Percentiles rank a stretch among this genome's conserved stretches.
These are phyloP conservation scores for Pharmacophagus antenor DNA, from an alignment of 2,888 invertebrate genomes.

Conservation along the genomic window DNA sequence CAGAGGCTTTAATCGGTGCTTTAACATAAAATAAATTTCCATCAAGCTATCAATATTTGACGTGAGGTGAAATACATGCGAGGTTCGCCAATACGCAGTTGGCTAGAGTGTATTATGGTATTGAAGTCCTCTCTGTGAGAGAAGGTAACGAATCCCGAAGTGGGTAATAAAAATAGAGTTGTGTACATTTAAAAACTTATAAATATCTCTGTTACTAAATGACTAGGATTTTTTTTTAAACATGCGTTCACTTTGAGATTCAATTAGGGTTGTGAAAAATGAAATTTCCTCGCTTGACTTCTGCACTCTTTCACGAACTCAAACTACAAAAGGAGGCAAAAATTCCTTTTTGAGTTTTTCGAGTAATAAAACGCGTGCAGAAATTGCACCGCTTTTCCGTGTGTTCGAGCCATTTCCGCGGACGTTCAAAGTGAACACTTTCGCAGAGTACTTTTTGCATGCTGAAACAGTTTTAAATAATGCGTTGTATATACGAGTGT, in stretches of 20 bases:
- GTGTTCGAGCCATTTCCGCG: conserved; percentile 25
- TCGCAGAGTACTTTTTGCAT: conserved; percentile 19
- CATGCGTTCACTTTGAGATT: neutral
- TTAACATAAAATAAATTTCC: too few species aligned
- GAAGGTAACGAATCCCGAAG: too few species aligned
- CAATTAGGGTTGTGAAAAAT: neutral
- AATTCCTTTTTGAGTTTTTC: conserved; percentile 22
- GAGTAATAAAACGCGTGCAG: conserved; percentile 25
- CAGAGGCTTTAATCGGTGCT: too few species aligned
- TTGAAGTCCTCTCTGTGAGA: too few species aligned
- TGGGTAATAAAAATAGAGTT: too few species aligned
- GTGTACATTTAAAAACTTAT: too few species aligned
- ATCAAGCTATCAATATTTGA: too few species aligned
- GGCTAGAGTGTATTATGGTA: too few species aligned
- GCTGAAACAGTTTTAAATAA: conserved; percentile 20
- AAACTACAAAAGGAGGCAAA: conserved; percentile 11
- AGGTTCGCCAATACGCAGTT: too few species aligned
- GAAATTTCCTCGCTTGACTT: conserved; percentile 7
- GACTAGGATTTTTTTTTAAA: too few species aligned
- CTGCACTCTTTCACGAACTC: conserved; percentile 2
- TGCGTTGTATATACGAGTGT: conserved; percentile 2
- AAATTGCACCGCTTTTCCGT: conserved; percentile 24
- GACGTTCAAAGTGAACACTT: conserved; percentile 24
- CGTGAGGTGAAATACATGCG: too few species aligned
- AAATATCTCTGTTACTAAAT: too few species aligned